Evolutionary conservation across 1,140 invertebrate genomes (phyloP), one percentile per base, ranked within the genome.

Genomic region (Sesamia nonagrioides): DNA sequence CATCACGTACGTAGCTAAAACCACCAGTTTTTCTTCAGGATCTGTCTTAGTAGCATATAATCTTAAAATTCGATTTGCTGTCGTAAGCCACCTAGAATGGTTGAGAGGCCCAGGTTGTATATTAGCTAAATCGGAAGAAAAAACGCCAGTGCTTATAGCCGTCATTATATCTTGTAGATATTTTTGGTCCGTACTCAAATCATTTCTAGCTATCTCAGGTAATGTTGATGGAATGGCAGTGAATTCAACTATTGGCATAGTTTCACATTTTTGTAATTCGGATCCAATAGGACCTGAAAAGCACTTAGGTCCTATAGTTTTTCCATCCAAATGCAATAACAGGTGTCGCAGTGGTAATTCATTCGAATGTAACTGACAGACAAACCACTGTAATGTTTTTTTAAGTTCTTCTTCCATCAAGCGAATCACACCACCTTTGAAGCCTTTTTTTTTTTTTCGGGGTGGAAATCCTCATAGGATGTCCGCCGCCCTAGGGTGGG

Each of bases 11-110:
- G 75, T 78, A 6, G 76, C 61, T 27, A 69, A 35, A 27, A 42
- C 13, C 9, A 71, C 45, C 15, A 74, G 76, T 13, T 85, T 82
- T 68, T 84, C 79, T 66, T 78, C 50, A 7, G 88, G 88, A 37
- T 73, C 68, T 21, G 11, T 61, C 35, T 13, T 61, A 9, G 58
- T 7, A 15, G 35, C 58, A 61, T 61, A 61, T 18, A 61, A 61
- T 37, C 58, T 61, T 37, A 61, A 18, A 5, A 61, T 33, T 61
- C 58, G 21, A 61, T 61, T 61, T 33, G 58, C 58, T 37, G 35
- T 61, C 11, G 58, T 61, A 35, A 61, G 58, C 58, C 58, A 61
- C 11, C 58, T 61, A 35, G 58, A 61, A 35, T 61, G 58, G 35
- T 35, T 37, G n/a, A 61, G 21, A 35, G 21, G 42, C 13, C 40